Evolutionary conservation across 2,113 vertebrate genomes (phyloP), one percentile per base, ranked within the genome.

Genomic region (Corvus cornix): DNA sequence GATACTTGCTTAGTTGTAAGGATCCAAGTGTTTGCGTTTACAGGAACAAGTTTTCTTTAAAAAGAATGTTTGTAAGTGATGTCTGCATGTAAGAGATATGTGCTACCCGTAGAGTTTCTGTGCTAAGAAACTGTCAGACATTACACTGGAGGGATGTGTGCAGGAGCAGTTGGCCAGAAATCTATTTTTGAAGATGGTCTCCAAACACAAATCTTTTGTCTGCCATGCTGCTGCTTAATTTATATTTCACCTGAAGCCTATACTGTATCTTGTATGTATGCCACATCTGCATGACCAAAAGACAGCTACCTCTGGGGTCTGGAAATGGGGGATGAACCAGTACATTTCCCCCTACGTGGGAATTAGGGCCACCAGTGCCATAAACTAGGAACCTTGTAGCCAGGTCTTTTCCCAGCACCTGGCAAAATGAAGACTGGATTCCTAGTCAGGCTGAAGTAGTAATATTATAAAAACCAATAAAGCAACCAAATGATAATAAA

Each of bases 281-380:
- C 22, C 31, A 59, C 18, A 60, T 79, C 31, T 64, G 4, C 5
- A 11, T 53, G 33, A 51, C 17, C 0, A 3, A 75, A 94, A 73
- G 16, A 19, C n/a, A 90, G 26, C 15, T 49, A 8, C 11, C 6
- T 31, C 22, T 53, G 26, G 5, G 2, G 2, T 58, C 19, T 78
- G n/a, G 17, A 73, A 69, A 17, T 1, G 0, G 13, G 5, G 6
- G 1, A 8, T 44, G 86, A 66, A 33, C 4, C 16, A 16, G 12
- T 26, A 31, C 3, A 6, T 37, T 67, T 26, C 4, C 4, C 9
- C 0, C 8, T 16, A 0, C 4, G 3, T 60, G 19, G 21, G 33
- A 62, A 52, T 35, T 77, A 46, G 16, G 46, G 15, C 9, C 26
- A 60, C 18, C 14, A 41, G 11, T 48, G 21, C 3, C 21, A 44